Conservation (phyloP, 2,113 vertebrate genomes). For the Channa argus region DNA sequence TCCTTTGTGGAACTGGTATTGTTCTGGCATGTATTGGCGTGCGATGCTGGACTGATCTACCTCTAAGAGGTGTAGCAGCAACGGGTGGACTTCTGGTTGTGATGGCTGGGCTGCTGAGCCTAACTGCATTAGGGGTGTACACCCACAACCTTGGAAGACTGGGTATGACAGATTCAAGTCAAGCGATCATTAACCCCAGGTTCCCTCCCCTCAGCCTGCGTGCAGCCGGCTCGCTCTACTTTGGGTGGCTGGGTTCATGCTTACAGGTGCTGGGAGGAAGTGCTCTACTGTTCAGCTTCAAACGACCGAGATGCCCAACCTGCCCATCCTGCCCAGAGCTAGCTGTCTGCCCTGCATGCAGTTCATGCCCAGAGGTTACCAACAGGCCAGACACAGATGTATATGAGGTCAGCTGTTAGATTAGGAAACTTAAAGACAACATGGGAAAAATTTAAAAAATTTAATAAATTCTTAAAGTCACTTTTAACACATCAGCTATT, state of each 20-base stretch:
- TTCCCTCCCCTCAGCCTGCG: conserved; percentile 71
- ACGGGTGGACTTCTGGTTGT: conserved; percentile 82
- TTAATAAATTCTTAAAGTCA: not conserved
- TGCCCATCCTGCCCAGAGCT: conserved; percentile 66
- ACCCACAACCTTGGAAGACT: conserved; percentile 77
- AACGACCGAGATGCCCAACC: conserved; percentile 61
- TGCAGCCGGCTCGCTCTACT: conserved; percentile 82
- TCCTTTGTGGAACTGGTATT: conserved; percentile 83
- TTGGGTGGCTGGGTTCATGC: conserved; percentile 84
- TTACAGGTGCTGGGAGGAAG: conserved; percentile 81
- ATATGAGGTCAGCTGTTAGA: conserved; percentile 82
- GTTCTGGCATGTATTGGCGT: conserved; percentile 82
- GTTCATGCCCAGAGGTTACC: conserved; percentile 56
- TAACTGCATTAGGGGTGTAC: conserved; percentile 79
- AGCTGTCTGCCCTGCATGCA: conserved; percentile 59
- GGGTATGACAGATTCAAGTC: conserved; percentile 54
- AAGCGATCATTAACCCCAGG: conserved; percentile 30
- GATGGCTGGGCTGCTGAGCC: conserved; percentile 78
- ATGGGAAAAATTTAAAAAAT: not conserved
- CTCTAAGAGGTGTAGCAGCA: conserved; percentile 80
- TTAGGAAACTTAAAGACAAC: not conserved
- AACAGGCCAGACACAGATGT: conserved; percentile 69
- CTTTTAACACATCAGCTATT: not conserved
- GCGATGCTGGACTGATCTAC: conserved; percentile 85
- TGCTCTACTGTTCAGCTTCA: conserved; percentile 79